Conservation (phyloP, 2,888 invertebrate species). For the Trimorus sp. region DNA sequence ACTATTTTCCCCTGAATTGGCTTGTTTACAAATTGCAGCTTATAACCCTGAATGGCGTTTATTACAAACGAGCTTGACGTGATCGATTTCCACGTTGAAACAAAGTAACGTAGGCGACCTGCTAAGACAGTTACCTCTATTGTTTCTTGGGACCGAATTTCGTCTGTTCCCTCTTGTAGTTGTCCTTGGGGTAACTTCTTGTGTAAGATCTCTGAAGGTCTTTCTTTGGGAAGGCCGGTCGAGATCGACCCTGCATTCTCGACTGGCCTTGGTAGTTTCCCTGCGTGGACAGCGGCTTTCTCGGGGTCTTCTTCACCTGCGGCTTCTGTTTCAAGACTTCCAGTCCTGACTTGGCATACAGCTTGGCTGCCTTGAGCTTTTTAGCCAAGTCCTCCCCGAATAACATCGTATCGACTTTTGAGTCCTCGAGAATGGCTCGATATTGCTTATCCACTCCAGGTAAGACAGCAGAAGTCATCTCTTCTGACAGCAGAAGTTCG, state of each 20-base stretch:
- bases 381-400: conserved; percentile 18
- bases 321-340: conserved; percentile 3
- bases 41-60: no score
- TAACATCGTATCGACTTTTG: not conserved
- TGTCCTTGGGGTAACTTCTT: not conserved
- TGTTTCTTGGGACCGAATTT: no score
- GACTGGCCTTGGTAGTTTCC: conserved; percentile 20
- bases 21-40: no score
- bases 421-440: not conserved
- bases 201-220: not conserved
- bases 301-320: not conserved
- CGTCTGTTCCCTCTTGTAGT: no score
- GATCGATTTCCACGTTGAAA: no score
- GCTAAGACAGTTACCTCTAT: no score
- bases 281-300: not conserved
- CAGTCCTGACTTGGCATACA: conserved; percentile 11
- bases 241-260: not conserved
- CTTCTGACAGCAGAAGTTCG: not conserved
- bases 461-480: not conserved
- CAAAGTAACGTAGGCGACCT: no score
- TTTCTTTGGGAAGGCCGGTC: not conserved
- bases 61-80: no score
- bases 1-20: conserved; percentile 4
- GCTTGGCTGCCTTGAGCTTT: conserved; percentile 12
- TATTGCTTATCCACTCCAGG: conserved; percentile 1